Evolutionary conservation across 2,888 invertebrate species (phyloP), one percentile per base, ranked within the genome.

Genomic region (Chalcosyrphus nemorum): DNA sequence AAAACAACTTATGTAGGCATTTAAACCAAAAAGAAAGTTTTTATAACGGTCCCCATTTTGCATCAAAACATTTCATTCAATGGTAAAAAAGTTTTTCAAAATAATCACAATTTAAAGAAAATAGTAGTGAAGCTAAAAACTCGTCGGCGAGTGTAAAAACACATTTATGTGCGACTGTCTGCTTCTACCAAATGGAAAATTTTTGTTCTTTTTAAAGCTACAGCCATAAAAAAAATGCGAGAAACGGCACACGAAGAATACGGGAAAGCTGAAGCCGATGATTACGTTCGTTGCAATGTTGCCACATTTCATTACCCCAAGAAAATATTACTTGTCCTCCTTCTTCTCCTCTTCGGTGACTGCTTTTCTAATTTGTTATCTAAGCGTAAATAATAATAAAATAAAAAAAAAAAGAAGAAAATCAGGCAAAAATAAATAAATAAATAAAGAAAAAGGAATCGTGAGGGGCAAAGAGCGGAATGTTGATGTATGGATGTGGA

Each of bases 231-330:
- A 38, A 27, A 4, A n/a, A n/a, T 32, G 24, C 45, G 35, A 38
- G 17, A 11, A 57, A 65, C 32, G 17, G 24, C 15, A 50, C 5
- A 65, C 47, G 70, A 70, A 61, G 77, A 61, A 70, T 45, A 56
- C 70, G 45, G 70, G 77, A 77, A 70, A 77, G 70, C 68, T 70
- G 29, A 61, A 77, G 70, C 61, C 54, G 21, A 68, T 66, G 57
- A 76, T 76, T 68, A 68, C 43, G 61, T 77, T 70, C 54, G 45
- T 27, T 11, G 68, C 61, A 17, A 27, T 32, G 77, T 77, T 77
- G 77, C 77, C 70, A 56, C 11, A 56, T 77, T 77, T 77, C 68
- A 1, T 4, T 7, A 27, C 4, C n/a, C n/a, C 32, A 63, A 54
- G 41, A 54, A 43, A 54, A 61, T 5, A 52, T 38, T 29, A 4